Percentiles rank a stretch among this genome's conserved stretches.
These are phyloP conservation scores for Steinernema khuongi DNA, from an alignment of 1,140 invertebrate species.

Conservation along the genomic window DNA sequence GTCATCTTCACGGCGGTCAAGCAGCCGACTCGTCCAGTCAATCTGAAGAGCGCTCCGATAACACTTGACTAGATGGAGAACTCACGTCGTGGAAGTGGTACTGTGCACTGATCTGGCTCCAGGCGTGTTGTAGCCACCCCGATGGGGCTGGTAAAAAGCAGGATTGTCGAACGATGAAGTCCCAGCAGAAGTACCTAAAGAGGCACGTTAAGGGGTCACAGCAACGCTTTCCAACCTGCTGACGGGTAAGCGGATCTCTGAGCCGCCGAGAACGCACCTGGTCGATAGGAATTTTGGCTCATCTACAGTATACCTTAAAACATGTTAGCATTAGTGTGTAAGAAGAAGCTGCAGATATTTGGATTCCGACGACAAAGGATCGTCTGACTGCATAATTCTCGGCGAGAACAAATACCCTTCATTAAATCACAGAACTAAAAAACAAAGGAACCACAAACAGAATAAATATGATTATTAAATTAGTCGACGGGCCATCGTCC, in stretches of 20 bases:
- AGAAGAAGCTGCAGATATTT: neutral
- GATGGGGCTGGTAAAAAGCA: neutral
- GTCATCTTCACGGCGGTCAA: slow-evolving; percentile 58
- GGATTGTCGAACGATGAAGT: slow-evolving; percentile 5
- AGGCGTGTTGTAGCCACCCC: neutral
- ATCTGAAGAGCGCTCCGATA: slow-evolving; percentile 24
- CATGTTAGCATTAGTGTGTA: neutral
- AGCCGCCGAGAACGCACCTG: neutral
- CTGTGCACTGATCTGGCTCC: neutral
- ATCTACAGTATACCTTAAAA: neutral
- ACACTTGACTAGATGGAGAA: neutral
- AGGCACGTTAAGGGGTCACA: neutral
- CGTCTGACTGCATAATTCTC: neutral
- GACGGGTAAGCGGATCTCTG: neutral
- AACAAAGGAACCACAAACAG: neutral
- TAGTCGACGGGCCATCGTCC: neutral
- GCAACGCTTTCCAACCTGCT: neutral
- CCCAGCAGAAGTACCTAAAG: neutral
- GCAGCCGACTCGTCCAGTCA: slow-evolving; percentile 47
- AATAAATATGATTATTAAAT: neutral
- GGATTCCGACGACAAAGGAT: neutral
- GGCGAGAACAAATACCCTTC: neutral
- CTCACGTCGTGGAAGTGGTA: neutral
- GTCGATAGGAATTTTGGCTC: neutral
- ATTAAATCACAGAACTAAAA: neutral